Conservation (phyloP, 2,113 vertebrate genomes). For the Natator depressus region DNA sequence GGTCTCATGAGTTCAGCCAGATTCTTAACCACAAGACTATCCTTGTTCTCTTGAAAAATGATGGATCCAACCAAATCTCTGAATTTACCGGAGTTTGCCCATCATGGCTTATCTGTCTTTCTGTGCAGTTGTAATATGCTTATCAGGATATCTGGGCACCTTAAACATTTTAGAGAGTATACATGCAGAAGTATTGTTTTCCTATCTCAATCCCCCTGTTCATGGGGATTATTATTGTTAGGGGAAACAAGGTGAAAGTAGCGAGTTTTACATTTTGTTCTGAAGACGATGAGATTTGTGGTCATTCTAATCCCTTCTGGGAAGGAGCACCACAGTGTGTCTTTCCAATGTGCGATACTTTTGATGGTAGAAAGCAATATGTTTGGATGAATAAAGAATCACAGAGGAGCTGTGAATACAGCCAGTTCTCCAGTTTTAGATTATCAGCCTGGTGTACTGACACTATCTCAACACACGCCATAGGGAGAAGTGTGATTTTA, state of each 20-base stretch:
- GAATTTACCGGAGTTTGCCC: background rate
- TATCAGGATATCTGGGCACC: background rate
- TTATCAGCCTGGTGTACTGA: conserved; percentile 31
- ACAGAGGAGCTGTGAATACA: conserved; percentile 51
- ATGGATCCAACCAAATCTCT: background rate
- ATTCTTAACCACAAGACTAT: background rate
- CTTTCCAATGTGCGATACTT: conserved; percentile 62
- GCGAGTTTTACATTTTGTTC: conserved; percentile 25
- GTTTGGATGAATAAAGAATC: conserved; percentile 58
- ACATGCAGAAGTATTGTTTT: conserved; percentile 31
- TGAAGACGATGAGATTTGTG: conserved; percentile 35
- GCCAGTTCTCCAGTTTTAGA: conserved; percentile 51
- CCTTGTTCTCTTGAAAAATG: background rate
- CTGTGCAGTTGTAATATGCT: conserved; percentile 7
- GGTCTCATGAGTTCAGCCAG: background rate
- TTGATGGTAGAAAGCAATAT: conserved; percentile 57
- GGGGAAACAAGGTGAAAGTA: conserved; percentile 21
- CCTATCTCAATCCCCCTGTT: conserved; percentile 13
- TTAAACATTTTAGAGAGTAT: conserved; percentile 9
- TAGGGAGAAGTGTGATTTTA: conserved; percentile 53
- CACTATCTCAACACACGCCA: conserved; percentile 32
- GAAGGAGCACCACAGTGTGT: conserved; percentile 16
- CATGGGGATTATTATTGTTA: conserved; percentile 16
- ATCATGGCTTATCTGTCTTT: background rate
- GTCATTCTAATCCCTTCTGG: conserved; percentile 52